Base-by-base conservation (phyloP, 2,888 invertebrate genomes). In the Platypus cylindrus region DNA sequence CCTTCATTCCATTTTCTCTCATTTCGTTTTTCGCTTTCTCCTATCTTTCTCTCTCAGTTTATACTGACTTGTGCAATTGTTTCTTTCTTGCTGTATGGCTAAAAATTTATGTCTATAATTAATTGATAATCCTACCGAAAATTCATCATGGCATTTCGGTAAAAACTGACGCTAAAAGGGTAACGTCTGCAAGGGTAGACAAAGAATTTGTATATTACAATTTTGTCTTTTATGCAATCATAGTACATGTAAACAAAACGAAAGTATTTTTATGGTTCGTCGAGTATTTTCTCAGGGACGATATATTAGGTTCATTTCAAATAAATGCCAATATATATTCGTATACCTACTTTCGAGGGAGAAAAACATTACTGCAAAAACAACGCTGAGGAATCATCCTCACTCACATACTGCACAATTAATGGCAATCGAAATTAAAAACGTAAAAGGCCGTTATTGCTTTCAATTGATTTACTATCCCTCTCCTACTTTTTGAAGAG, bases 271-370 rank as follows among this genome's bases (percentile, higher is more conserved):
- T 58, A 58, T 57, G 55, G 57, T 56, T 51, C 52, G 53, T 53
- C n/a, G n/a, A 50, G 54, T 53, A 53, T 50, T 53, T 43, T 40
- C 52, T 48, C 51, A 48, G 47, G 48, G 49, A 58, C 56, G 57
- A 60, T 61, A 61, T 62, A 62, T 62, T 59, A 59, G 60, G 59
- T 59, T 62, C 59, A 60, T 62, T 60, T 59, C 54, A 56, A 58
- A 58, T 59, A 59, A 59, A 58, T 59, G 56, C 56, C 55, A 54
- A 55, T 57, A 51, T 51, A 51, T 52, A n/a, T n/a, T n/a, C n/a
- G n/a, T n/a, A n/a, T n/a, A n/a, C n/a, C n/a, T n/a, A n/a, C n/a
- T n/a, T n/a, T n/a, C 49, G 50, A 43, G 47, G 49, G 46, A 37
- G 41, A 37, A 27, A 35, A 32, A 41, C 14, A 23, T 17, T 31